These are phyloP conservation scores for Rhinatrema bivittatum DNA, from an alignment of 2,797 vertebrate species.

Conservation along the genomic window DNA sequence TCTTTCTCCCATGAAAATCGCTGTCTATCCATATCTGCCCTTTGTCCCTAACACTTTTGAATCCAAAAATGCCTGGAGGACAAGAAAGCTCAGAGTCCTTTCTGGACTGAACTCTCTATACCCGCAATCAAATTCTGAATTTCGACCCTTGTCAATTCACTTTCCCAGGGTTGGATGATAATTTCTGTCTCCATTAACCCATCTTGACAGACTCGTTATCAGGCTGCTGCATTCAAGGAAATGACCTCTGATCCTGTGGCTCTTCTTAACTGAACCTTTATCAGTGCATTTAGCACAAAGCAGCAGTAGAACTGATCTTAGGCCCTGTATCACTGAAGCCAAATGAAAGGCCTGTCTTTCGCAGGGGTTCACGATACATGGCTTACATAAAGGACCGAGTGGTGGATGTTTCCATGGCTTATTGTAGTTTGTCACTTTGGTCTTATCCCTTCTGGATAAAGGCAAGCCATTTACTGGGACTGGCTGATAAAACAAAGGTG, in stretches of 20 bases:
- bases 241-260: constrained; percentile 24
- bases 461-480: no score
- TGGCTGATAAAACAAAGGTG: no score
- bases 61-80: rapidly evolving
- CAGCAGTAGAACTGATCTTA: no score
- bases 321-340: constrained; percentile 7
- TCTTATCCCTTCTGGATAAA: no score
- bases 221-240: background rate
- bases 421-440: no score
- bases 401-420: no score
- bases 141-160: background rate
- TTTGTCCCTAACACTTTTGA: rapidly evolving
- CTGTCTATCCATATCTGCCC: no score
- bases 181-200: constrained; percentile 10
- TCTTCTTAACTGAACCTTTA: background rate
- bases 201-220: constrained; percentile 24
- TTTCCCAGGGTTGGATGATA: constrained; percentile 31
- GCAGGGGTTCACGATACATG: no score
- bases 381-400: no score
- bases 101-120: no score
- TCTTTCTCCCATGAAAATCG: no score
- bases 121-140: background rate
- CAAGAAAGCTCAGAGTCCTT: rapidly evolving
- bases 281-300: no score
- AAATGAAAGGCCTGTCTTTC: constrained; percentile 7